Percentiles rank a stretch among this genome's conserved stretches.
Conservation (phyloP, 2,888 invertebrate species). For the Polymixis flavicincta region DNA sequence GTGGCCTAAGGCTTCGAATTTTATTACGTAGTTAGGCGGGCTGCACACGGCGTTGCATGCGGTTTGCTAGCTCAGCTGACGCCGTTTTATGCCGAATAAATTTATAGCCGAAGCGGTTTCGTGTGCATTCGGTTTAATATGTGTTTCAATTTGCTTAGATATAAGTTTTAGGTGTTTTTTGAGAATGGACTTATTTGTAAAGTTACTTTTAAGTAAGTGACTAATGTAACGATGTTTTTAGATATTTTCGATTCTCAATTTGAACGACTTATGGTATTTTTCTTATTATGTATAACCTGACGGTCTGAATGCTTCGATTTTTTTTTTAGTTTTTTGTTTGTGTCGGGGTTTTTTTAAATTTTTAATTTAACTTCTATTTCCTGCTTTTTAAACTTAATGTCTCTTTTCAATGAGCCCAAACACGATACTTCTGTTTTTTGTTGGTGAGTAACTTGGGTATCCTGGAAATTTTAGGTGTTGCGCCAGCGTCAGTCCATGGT, state of each 20-base stretch:
- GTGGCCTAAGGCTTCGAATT: slow-evolving; percentile 62
- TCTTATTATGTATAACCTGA: no score
- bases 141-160: slow-evolving; percentile 59
- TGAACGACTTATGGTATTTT: neutral
- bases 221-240: neutral
- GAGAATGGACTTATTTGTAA: neutral
- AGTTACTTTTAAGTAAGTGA: neutral
- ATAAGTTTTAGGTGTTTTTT: slow-evolving; percentile 29
- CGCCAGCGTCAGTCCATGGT: no score
- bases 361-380: no score
- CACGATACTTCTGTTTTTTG: no score
- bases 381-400: no score
- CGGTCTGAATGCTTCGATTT: no score
- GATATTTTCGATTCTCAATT: neutral
- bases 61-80: slow-evolving; percentile 69
- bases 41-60: slow-evolving; percentile 66
- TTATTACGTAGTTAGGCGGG: slow-evolving; percentile 67
- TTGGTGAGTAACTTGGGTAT: no score
- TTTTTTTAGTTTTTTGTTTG: no score
- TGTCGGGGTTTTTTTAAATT: no score
- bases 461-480: no score
- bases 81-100: slow-evolving; percentile 63
- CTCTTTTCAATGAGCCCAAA: no score
- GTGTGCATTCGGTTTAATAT: slow-evolving; percentile 60
- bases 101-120: slow-evolving; percentile 60